These are phyloP conservation scores for Steatornis caripensis DNA, from an alignment of 2,113 vertebrate genomes.

Conservation along the genomic window DNA sequence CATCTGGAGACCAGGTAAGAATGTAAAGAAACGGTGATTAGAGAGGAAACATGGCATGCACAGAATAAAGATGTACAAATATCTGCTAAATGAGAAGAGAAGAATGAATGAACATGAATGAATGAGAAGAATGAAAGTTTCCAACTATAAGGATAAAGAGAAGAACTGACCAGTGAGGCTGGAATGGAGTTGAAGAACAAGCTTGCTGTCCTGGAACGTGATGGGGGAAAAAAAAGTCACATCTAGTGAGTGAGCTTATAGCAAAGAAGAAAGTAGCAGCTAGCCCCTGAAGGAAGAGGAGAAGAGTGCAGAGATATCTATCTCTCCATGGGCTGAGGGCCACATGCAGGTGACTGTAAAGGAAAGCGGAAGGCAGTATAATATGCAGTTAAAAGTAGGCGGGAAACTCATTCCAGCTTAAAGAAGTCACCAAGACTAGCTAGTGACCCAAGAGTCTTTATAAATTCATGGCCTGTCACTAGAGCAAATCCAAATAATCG, in stretches of 20 bases:
- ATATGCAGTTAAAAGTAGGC: neutral
- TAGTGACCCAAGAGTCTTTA: neutral
- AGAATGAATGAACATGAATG: constrained; percentile 64
- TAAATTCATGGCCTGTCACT: neutral
- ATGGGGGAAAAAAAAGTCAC: neutral
- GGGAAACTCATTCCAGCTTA: neutral
- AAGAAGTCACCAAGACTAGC: neutral
- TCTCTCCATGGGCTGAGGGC: neutral
- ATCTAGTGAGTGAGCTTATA: neutral
- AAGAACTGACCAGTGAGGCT: constrained; percentile 59
- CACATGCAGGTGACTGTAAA: neutral
- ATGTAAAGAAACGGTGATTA: constrained; percentile 37
- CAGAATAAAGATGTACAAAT: constrained; percentile 44
- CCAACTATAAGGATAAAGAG: constrained; percentile 42
- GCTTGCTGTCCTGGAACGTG: neutral
- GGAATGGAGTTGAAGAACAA: constrained; percentile 55
- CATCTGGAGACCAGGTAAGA: constrained; percentile 64
- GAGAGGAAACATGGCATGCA: constrained; percentile 54
- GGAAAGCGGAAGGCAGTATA: neutral
- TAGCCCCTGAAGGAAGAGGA: constrained; percentile 10
- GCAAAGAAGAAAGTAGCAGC: constrained; percentile 13
- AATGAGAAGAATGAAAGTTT: constrained; percentile 66
- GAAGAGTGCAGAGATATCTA: neutral
- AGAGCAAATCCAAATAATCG: neutral
- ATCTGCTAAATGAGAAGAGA: constrained; percentile 61